Conservation (phyloP, 2,113 vertebrate species). For the Elephantulus edwardii region DNA sequence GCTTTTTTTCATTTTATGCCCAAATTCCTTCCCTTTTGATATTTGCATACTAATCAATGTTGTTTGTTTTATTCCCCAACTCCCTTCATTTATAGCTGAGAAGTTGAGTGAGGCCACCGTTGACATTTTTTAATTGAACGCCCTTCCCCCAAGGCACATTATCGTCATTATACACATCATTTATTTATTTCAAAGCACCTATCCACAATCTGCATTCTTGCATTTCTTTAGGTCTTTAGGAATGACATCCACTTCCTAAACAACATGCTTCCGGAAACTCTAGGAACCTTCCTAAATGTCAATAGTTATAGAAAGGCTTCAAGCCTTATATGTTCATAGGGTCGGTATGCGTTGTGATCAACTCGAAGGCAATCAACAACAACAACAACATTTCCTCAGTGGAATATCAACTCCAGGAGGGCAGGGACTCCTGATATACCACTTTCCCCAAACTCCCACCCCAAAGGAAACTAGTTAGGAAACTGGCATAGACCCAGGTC, state of each 20-base stretch:
- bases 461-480: too few species aligned
- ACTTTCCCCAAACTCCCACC: background rate
- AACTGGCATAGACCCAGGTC: rapidly evolving
- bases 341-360: too few species aligned
- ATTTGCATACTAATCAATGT: background rate
- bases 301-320: too few species aligned
- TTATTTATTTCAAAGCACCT: background rate
- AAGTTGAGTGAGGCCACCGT: background rate
- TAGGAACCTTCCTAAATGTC: too few species aligned
- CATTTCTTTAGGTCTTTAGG: background rate
- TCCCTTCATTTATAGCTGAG: background rate
- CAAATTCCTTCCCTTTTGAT: background rate
- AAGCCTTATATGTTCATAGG: too few species aligned
- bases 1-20: background rate
- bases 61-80: too few species aligned
- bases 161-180: background rate
- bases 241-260: too few species aligned
- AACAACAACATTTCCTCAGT: background rate
- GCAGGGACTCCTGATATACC: background rate
- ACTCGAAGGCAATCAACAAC: too few species aligned
- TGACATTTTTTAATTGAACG: background rate
- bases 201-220: background rate
- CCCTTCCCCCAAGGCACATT: background rate
- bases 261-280: too few species aligned
- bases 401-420: background rate